Conservation (phyloP, 2,797 vertebrate species). For the Euthynnus affinis region DNA sequence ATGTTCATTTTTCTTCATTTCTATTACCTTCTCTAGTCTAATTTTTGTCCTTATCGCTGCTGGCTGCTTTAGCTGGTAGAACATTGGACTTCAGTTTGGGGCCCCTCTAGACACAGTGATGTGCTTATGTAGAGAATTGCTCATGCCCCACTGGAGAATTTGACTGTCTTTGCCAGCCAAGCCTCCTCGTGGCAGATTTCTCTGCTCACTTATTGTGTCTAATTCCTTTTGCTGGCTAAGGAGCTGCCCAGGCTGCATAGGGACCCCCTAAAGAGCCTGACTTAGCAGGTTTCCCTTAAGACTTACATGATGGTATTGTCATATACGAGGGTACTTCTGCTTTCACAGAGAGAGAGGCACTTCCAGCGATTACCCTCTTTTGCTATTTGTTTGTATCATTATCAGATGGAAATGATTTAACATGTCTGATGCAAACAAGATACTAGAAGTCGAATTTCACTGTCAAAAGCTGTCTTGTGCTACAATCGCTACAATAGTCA, state of each 20-base stretch:
- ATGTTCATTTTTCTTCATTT: constrained; percentile 22
- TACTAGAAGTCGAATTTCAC: constrained; percentile 28
- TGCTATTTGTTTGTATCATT: constrained; percentile 31
- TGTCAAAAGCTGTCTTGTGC: constrained; percentile 37
- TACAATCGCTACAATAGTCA: constrained; percentile 22
- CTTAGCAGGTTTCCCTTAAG: constrained; percentile 47
- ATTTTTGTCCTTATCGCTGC: constrained; percentile 42
- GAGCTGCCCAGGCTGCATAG: constrained; percentile 30
- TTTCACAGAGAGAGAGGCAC: constrained; percentile 29
- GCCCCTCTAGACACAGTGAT: constrained; percentile 59
- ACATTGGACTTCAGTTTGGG: constrained; percentile 39
- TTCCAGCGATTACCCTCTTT: constrained; percentile 15
- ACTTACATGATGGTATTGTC: constrained; percentile 44
- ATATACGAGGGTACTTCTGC: constrained; percentile 27
- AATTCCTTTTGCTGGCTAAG: constrained; percentile 71
- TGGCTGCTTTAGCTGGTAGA: constrained; percentile 51
- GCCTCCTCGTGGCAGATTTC: constrained; percentile 67
- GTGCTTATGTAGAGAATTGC: constrained; percentile 66
- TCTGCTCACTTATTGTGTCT: constrained; percentile 62
- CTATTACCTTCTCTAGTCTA: constrained; percentile 26
- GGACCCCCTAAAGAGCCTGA: constrained; percentile 55
- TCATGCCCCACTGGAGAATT: constrained; percentile 67
- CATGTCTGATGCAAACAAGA: constrained; percentile 41
- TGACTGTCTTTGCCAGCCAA: constrained; percentile 60
- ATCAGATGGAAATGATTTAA: constrained; percentile 21